These are phyloP conservation scores for Hyposoter didymator DNA, from an alignment of 2,888 invertebrate genomes.

Conservation along the genomic window DNA sequence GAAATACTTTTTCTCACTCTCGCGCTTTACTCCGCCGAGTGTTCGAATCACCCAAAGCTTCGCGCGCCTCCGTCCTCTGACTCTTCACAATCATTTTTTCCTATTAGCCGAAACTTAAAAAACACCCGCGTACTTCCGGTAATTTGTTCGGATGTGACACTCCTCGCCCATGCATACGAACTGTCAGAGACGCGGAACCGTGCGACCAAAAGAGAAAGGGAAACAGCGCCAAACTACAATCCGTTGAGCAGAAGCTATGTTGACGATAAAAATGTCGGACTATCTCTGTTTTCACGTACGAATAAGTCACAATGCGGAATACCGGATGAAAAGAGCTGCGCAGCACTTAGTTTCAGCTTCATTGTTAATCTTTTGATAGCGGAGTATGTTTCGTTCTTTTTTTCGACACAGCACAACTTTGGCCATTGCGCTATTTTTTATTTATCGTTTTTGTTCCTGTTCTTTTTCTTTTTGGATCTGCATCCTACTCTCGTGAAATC, in stretches of 20 bases:
- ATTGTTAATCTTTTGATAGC: slow-evolving; percentile 19
- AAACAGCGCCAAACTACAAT: slow-evolving; percentile 67
- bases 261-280: slow-evolving; percentile 61
- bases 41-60: slow-evolving; percentile 44
- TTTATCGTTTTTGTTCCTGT: neutral
- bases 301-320: slow-evolving; percentile 37
- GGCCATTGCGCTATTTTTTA: neutral
- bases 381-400: neutral
- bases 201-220: neutral
- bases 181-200: neutral
- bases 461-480: neutral
- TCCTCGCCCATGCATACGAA: neutral
- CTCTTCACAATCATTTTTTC: slow-evolving; percentile 76
- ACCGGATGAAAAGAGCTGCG: slow-evolving; percentile 17
- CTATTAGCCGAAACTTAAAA: slow-evolving; percentile 80
- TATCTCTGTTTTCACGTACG: slow-evolving; percentile 48
- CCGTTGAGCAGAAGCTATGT: slow-evolving; percentile 63
- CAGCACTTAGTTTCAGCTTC: slow-evolving; percentile 36
- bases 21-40: slow-evolving; percentile 30
- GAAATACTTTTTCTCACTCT: slow-evolving; percentile 13
- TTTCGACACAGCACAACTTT: neutral
- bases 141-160: slow-evolving; percentile 73
- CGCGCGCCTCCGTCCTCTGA: neutral
- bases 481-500: neutral
- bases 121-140: slow-evolving; percentile 80